Evolutionary conservation across 2,113 vertebrate species (phyloP).

Genomic region (Pipra filicauda): DNA sequence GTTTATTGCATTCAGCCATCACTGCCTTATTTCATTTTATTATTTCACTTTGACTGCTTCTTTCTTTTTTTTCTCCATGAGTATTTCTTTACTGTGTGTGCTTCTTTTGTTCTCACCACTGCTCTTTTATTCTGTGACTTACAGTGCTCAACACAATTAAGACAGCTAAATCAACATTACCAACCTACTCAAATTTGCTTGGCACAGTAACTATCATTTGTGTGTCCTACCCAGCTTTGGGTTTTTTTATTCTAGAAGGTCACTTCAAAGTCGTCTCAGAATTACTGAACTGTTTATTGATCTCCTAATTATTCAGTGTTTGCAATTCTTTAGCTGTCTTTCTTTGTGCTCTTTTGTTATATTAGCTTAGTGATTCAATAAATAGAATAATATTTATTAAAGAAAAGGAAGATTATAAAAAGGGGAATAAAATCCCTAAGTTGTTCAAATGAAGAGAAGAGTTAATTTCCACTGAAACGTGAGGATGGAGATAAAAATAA

Average conservation of each 20-base stretch:
- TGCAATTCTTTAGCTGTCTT: conserved; percentile 19
- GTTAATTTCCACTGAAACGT: not conserved
- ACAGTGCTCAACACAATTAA: conserved; percentile 43
- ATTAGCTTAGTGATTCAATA: not conserved
- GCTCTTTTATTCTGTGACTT: conserved; percentile 38
- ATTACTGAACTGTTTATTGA: conserved; percentile 43
- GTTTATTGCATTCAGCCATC: not conserved
- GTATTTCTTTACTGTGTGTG: not conserved
- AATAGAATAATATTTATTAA: not conserved
- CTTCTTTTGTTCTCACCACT: conserved; percentile 50
- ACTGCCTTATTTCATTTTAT: not conserved
- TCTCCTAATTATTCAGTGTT: conserved; percentile 43
- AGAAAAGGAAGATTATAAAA: not conserved
- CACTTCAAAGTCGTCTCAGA: conserved; percentile 52
- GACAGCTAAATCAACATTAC: conserved; percentile 60
- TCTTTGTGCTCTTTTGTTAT: not conserved
- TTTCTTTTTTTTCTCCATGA: not conserved
- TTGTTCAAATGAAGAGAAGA: not conserved
- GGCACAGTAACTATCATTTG: conserved; percentile 38
- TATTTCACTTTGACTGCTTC: not conserved
- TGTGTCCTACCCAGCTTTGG: not conserved
- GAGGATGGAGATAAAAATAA: conserved; percentile 9
- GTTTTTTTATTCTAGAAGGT: conserved; percentile 39
- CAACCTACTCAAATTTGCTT: conserved; percentile 46
- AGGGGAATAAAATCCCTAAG: not conserved